phyloP scores from a whole-genome alignment of 2,113 vertebrate species.

The Engraulis encrasicolus region DNA sequence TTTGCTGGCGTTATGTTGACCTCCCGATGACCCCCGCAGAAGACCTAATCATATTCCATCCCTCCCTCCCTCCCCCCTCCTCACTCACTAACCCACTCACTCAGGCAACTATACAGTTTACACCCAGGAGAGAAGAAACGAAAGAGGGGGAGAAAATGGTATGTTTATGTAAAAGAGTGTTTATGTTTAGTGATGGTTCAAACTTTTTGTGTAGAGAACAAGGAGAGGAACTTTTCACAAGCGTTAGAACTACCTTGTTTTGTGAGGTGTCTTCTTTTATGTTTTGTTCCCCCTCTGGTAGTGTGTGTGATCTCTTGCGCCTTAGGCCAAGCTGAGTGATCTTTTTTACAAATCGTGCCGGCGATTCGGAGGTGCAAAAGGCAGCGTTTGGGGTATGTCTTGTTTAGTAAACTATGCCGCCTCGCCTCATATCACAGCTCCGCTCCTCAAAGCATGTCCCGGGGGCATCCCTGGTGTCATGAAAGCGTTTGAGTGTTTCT shows the following conservation, averaged over 20 bases:
- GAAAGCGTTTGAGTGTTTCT: constrained; percentile 17
- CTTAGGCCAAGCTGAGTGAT: not conserved
- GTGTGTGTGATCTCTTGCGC: not conserved
- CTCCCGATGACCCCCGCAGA: constrained; percentile 36
- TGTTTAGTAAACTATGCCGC: constrained; percentile 32
- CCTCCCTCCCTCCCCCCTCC: too few relatives aligned
- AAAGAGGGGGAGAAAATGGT: not conserved
- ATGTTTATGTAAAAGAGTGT: too few relatives aligned
- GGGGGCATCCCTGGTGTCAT: not conserved
- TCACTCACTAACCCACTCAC: not conserved
- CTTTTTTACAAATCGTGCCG: not conserved
- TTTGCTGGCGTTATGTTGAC: constrained; percentile 46
- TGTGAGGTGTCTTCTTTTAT: not conserved
- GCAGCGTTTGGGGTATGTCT: constrained; percentile 25
- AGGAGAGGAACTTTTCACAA: not conserved
- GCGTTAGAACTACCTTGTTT: not conserved
- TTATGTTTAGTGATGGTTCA: not conserved
- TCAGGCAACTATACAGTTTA: not conserved
- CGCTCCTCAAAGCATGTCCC: not conserved
- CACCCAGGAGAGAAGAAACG: not conserved
- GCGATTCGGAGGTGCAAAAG: constrained; percentile 14
- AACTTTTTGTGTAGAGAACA: not conserved
- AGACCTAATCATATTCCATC: constrained; percentile 16
- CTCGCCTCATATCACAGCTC: constrained; percentile 28
- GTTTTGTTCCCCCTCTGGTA: not conserved